These are phyloP conservation scores for Leucosticte australis DNA, from an alignment of 2,113 vertebrate genomes.

Conservation along the genomic window DNA sequence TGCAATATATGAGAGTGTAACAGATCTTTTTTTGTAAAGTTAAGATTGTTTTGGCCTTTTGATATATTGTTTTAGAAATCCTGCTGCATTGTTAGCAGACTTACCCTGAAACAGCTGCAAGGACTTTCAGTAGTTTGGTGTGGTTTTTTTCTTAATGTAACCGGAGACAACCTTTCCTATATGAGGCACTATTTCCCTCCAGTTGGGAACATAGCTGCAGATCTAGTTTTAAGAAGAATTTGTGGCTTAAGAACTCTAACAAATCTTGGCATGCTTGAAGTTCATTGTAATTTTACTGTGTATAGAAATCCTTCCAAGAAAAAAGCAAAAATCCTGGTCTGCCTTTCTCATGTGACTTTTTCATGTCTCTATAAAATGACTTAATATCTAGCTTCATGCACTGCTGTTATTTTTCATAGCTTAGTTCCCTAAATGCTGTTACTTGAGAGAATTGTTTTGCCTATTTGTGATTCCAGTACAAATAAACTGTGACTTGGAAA, in stretches of 20 bases:
- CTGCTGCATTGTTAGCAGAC: slow-evolving; percentile 21
- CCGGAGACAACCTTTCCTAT: slow-evolving; percentile 68
- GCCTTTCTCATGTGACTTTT: slow-evolving; percentile 66
- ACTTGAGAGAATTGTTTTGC: slow-evolving; percentile 66
- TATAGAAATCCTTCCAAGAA: slow-evolving; percentile 67
- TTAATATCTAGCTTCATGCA: slow-evolving; percentile 61
- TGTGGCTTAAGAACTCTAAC: slow-evolving; percentile 67
- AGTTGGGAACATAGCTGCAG: slow-evolving; percentile 60
- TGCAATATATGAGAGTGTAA: neutral
- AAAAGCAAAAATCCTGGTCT: slow-evolving; percentile 54
- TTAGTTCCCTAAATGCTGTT: slow-evolving; percentile 65
- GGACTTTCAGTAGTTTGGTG: slow-evolving; percentile 56
- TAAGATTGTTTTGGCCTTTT: neutral
- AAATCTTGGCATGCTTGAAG: slow-evolving; percentile 68
- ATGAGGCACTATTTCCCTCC: slow-evolving; percentile 71
- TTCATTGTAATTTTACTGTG: slow-evolving; percentile 72
- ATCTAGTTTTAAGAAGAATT: slow-evolving; percentile 69
- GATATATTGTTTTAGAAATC: slow-evolving; percentile 8
- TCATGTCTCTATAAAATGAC: slow-evolving; percentile 61
- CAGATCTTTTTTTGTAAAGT: neutral
- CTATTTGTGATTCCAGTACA: slow-evolving; percentile 72
- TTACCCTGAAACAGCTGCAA: slow-evolving; percentile 19
- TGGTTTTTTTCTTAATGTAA: slow-evolving; percentile 53
- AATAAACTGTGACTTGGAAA: slow-evolving; percentile 72
- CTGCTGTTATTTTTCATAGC: slow-evolving; percentile 64